Base-by-base conservation (phyloP, 1,140 invertebrate species). In the Lineus longissimus region DNA sequence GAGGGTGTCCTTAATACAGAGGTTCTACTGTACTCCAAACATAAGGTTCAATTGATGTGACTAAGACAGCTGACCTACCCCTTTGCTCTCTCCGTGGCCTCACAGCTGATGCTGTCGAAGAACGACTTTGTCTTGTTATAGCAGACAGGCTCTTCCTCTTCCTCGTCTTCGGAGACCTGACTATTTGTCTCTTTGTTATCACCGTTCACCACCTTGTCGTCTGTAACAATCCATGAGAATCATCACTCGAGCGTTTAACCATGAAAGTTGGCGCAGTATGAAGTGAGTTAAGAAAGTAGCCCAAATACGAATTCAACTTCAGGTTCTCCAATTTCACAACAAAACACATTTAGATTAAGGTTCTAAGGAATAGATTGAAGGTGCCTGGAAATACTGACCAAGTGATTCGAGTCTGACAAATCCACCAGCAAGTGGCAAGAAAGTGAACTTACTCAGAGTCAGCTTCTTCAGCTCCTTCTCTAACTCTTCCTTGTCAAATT, bases 91-190 rank as follows among this genome's bases (percentile, higher is more conserved):
- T 98, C 95, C 40, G 95, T 89, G 68, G 97, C 92, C 81, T 99
- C 96, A 83, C 96, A 98, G 68, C 94, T 97, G 72, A 99, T 99
- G 73, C 92, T 95, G 82, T 99, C 97, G 83, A 98, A 99, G 87
- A 99, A 99, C 55, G 95, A 98, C 81, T 96, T 97, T 64, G 88
- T 88, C 84, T 96, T 97, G 81, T 98, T 92, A 81, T 99, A 99
- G 78, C 85, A 92, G 55, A 85, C 70, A 17, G 73, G 74, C 19
- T 79, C 76, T 22, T 81, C 80, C n/a, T 76, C 73, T 27, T 74
- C 75, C 23, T 71, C 72, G 67, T 87, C 88, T 22, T 69, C 72
- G 31, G 36, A 62, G n/a, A 86, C 76, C 25, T 54, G 92, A 90
- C 65, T 92, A 86, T 73, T 91, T 89, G 51, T 64, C 47, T 61